These are phyloP conservation scores for Toxonevra muliebris DNA, from an alignment of 2,888 invertebrate species.

Conservation along the genomic window DNA sequence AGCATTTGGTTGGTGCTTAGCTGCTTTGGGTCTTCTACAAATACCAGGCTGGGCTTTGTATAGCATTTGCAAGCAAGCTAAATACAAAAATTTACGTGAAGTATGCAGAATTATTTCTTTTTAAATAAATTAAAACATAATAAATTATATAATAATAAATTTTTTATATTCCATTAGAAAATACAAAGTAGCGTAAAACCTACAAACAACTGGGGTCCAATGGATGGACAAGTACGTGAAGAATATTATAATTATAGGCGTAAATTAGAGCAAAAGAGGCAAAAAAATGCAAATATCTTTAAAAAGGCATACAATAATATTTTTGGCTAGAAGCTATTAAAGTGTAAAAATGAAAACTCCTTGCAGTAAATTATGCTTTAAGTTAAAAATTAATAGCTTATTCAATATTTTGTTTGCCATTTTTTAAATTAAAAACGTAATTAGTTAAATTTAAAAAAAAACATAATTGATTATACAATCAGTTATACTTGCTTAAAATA, in stretches of 20 bases:
- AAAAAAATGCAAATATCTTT: slow-evolving; percentile 6
- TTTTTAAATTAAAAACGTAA: no score
- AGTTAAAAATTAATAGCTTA: no score
- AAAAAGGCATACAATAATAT: slow-evolving; percentile 35
- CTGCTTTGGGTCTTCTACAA: slow-evolving; percentile 66
- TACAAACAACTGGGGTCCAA: slow-evolving; percentile 57
- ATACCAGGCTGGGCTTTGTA: slow-evolving; percentile 64
- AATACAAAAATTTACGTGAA: slow-evolving; percentile 39
- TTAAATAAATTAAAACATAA: not conserved
- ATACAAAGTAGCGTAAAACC: slow-evolving; percentile 52
- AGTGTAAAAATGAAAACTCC: no score
- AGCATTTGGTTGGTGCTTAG: slow-evolving; percentile 66
- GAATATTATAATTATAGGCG: slow-evolving; percentile 62
- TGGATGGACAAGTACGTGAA: slow-evolving; percentile 57
- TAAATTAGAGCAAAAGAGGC: slow-evolving; percentile 25
- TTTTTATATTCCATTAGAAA: slow-evolving; percentile 22
- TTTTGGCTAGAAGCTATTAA: slow-evolving; percentile 31
- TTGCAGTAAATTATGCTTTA: no score
- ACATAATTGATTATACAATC: no score
- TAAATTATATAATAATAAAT: not conserved
- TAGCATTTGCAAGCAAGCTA: slow-evolving; percentile 49
- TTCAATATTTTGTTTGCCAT: no score
- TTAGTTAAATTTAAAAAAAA: no score
- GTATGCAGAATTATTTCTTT: slow-evolving; percentile 37
- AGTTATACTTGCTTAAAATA: no score